Conservation (phyloP, 2,797 vertebrate genomes). For the Channa striata region DNA sequence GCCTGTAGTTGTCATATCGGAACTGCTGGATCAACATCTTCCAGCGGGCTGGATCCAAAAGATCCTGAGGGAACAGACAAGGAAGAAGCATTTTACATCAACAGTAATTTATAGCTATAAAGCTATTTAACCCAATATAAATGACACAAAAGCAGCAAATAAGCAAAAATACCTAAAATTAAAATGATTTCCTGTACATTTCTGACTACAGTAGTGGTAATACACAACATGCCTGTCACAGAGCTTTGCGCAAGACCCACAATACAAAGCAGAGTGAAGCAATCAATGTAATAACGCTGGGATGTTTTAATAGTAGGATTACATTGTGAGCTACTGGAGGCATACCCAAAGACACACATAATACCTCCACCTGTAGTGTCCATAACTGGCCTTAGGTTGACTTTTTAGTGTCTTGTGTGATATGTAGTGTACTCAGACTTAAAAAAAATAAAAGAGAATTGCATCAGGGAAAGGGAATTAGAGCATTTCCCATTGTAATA, state of each 20-base stretch:
- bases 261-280: neutral
- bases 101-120: neutral
- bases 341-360: no score
- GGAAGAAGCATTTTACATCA: neutral
- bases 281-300: no score
- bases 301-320: no score
- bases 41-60: conserved; percentile 98
- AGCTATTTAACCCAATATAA: neutral
- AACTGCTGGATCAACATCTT: conserved; percentile 99
- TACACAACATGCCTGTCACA: no score
- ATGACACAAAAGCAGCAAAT: no score
- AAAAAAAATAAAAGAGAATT: no score
- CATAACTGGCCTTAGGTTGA: neutral
- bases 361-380: neutral
- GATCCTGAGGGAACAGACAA: conserved; percentile 85
- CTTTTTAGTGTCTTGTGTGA: neutral
- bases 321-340: no score
- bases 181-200: neutral
- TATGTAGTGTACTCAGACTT: neutral
- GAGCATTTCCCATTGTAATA: no score
- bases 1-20: conserved; percentile 98
- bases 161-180: no score
- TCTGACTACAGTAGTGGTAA: neutral
- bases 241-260: no score
- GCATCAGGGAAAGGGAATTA: no score